These are phyloP conservation scores for Enteromius argenteus DNA, from an alignment of 2,797 vertebrate genomes.

Conservation along the genomic window DNA sequence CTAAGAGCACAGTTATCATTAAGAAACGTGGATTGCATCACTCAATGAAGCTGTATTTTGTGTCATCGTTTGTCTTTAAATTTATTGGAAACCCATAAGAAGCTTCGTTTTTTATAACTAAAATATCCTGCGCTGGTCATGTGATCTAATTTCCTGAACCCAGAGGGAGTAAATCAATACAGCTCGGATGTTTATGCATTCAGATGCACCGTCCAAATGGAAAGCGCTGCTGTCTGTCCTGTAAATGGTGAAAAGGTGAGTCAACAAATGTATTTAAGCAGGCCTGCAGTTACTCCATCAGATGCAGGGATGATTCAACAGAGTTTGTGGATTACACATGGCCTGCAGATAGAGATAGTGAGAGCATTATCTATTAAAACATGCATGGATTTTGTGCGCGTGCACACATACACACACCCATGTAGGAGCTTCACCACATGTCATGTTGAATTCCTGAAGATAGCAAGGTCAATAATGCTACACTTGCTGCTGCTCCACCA, in stretches of 20 bases:
- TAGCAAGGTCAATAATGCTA: background rate
- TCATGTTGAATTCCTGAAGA: conserved; percentile 2
- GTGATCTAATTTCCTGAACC: conserved; percentile 37
- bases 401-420: background rate
- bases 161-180: background rate
- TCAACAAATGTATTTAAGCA: conserved; percentile 22
- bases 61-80: background rate
- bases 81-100: conserved; percentile 18
- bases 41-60: conserved; percentile 24
- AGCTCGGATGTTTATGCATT: background rate
- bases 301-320: background rate
- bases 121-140: conserved; percentile 25
- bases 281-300: conserved; percentile 6
- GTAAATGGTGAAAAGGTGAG: background rate
- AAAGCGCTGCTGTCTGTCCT: conserved; percentile 25
- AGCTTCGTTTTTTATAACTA: background rate
- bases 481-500: background rate
- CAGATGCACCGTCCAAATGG: conserved; percentile 12
- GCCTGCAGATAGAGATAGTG: conserved; percentile 22
- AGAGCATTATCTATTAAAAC: conserved; percentile 18
- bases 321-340: conserved; percentile 16
- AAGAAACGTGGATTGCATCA: conserved; percentile 1
- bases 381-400: background rate
- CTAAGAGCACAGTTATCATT: conserved; percentile 19
- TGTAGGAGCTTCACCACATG: background rate